phyloP scores from a whole-genome alignment of 2,113 vertebrate genomes.

The Odontophorus gujanensis region DNA sequence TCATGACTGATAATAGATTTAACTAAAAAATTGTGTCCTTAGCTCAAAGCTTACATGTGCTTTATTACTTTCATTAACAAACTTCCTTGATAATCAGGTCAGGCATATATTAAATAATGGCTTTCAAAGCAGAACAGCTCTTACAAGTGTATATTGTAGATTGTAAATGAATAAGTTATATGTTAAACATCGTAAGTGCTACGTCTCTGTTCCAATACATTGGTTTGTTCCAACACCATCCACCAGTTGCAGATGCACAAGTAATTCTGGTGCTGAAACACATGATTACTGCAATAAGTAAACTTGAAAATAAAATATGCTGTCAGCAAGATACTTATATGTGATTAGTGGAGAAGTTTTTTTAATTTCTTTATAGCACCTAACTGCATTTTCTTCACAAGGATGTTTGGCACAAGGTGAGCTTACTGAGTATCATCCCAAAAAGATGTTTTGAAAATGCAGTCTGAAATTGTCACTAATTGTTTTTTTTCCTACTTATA shows the following conservation, averaged over 20 bases:
- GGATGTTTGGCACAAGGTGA: neutral
- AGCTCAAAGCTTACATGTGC: neutral
- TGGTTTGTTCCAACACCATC: neutral
- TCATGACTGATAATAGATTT: neutral
- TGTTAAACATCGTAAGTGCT: neutral
- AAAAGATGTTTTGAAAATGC: neutral
- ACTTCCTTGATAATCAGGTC: neutral
- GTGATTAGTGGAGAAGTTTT: neutral
- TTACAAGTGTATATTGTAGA: neutral
- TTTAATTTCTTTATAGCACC: neutral
- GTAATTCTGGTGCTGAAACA: neutral
- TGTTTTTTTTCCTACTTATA: neutral
- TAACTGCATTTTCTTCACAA: neutral
- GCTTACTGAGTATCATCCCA: neutral
- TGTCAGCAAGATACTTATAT: neutral
- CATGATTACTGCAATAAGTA: accelerated
- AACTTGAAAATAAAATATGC: neutral
- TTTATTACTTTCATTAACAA: slow-evolving; percentile 40
- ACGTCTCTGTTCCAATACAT: neutral
- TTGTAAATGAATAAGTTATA: neutral
- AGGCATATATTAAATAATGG: neutral
- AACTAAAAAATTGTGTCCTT: slow-evolving; percentile 16
- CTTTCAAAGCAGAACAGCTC: neutral
- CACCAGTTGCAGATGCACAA: neutral
- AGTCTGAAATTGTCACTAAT: neutral